These are phyloP conservation scores for Sycobia sp. DNA, from an alignment of 1,140 invertebrate species.

Conservation along the genomic window DNA sequence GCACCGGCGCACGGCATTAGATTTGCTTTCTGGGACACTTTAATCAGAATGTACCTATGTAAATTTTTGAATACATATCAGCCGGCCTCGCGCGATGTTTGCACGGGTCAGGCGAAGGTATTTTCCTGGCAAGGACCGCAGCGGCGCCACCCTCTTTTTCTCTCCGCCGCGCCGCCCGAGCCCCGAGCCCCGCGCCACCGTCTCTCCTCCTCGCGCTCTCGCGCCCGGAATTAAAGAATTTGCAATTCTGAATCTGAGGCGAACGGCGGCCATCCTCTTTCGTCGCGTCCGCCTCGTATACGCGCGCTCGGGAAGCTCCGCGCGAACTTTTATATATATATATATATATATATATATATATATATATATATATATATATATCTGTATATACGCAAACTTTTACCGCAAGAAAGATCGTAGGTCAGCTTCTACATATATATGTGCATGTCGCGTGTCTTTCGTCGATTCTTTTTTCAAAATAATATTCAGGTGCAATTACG, in stretches of 20 bases:
- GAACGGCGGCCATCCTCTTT: slow-evolving; percentile 40
- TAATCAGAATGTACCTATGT: slow-evolving; percentile 65
- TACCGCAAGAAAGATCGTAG: no score
- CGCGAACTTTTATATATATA: no score
- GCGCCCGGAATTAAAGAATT: slow-evolving; percentile 63
- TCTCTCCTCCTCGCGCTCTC: slow-evolving; percentile 26
- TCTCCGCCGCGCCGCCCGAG: slow-evolving; percentile 16
- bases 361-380: no score
- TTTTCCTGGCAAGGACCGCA: slow-evolving; percentile 48
- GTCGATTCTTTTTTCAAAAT: no score
- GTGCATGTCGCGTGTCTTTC: no score
- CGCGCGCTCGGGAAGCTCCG: no score
- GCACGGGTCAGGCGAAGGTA: slow-evolving; percentile 62
- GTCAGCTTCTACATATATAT: no score
- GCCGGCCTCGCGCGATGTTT: slow-evolving; percentile 58
- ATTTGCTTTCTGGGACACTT: slow-evolving; percentile 63
- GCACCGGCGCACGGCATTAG: slow-evolving; percentile 51
- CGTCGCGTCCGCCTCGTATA: background rate
- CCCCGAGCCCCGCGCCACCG: no score
- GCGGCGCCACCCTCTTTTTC: slow-evolving; percentile 8
- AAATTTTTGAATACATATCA: slow-evolving; percentile 64
- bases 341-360: no score
- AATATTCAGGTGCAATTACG: no score
- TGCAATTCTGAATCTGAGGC: slow-evolving; percentile 61
- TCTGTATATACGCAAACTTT: no score